Conservation (phyloP, 2,888 invertebrate species). For the Coleophora deauratella region DNA sequence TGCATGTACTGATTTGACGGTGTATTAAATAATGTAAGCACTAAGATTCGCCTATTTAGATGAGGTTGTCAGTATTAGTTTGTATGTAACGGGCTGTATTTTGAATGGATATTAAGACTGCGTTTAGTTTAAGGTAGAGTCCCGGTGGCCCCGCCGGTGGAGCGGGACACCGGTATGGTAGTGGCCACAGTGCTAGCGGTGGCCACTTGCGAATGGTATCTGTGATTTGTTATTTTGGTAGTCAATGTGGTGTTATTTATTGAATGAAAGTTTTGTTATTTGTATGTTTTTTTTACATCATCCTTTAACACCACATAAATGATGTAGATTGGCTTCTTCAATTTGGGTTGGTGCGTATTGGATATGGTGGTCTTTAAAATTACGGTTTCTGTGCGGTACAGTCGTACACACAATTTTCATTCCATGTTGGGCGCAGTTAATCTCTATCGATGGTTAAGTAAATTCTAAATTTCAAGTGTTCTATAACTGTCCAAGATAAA, state of each 20-base stretch:
- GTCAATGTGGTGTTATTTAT: slow-evolving; percentile 41
- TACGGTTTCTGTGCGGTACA: neutral
- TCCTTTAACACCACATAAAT: slow-evolving; percentile 9
- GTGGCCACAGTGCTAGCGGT: slow-evolving; percentile 28
- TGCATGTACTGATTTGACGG: slow-evolving; percentile 38
- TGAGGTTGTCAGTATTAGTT: slow-evolving; percentile 38
- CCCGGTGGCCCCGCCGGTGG: neutral
- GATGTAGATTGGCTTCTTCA: slow-evolving; percentile 1
- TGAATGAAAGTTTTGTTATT: slow-evolving; percentile 26
- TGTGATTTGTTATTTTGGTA: slow-evolving; percentile 68
- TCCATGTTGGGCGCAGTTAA: neutral
- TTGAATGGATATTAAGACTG: slow-evolving; percentile 62
- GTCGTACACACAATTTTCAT: neutral
- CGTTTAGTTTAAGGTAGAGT: slow-evolving; percentile 48
- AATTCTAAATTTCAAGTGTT: neutral
- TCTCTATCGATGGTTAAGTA: neutral
- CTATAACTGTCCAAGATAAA: neutral
- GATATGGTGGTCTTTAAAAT: neutral
- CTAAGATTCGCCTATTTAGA: slow-evolving; percentile 5
- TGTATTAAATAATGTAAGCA: slow-evolving; percentile 3
- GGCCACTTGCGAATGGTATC: slow-evolving; percentile 58
- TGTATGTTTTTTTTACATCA: slow-evolving; percentile 22
- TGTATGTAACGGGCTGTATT: slow-evolving; percentile 38
- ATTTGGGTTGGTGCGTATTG: neutral
- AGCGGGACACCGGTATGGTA: slow-evolving; percentile 4